Conservation (phyloP, 2,888 invertebrate species). For the Ceratothoa steindachneri region DNA sequence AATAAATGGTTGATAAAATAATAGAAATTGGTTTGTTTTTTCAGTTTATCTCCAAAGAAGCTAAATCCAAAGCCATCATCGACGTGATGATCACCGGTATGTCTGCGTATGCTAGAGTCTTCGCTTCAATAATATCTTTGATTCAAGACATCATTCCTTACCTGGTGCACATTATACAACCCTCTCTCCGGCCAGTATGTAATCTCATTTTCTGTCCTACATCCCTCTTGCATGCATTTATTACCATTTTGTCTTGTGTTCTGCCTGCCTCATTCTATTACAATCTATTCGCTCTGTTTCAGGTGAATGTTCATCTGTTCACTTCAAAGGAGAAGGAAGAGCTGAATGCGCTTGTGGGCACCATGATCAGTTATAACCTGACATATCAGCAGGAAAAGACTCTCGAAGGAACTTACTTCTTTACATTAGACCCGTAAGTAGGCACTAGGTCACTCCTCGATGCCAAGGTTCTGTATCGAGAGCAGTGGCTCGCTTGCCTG, state of each 20-base stretch:
- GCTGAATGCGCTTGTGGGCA: conserved; percentile 66
- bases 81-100: conserved; percentile 64
- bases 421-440: conserved; percentile 66
- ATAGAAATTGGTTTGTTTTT: too few relatives aligned
- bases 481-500: too few relatives aligned
- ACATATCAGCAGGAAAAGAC: conserved; percentile 75
- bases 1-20: too few relatives aligned
- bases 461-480: too few relatives aligned
- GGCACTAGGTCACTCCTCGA: too few relatives aligned
- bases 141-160: conserved; percentile 68
- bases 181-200: conserved; percentile 68
- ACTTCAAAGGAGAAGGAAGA: conserved; percentile 67
- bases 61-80: conserved; percentile 59
- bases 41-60: conserved; percentile 31
- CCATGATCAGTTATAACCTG: conserved; percentile 85
- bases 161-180: conserved; percentile 67
- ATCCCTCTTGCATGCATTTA: conserved; percentile 17
- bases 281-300: conserved; percentile 33
- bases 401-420: conserved; percentile 72
- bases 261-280: conserved; percentile 17
- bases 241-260: neutral
- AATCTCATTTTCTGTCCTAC: neutral
- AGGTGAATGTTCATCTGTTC: conserved; percentile 68
- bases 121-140: conserved; percentile 54
- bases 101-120: conserved; percentile 56